Evolutionary conservation across 2,888 invertebrate species (phyloP), one percentile per base, ranked within the genome.

Genomic region (Rotaria socialis): DNA sequence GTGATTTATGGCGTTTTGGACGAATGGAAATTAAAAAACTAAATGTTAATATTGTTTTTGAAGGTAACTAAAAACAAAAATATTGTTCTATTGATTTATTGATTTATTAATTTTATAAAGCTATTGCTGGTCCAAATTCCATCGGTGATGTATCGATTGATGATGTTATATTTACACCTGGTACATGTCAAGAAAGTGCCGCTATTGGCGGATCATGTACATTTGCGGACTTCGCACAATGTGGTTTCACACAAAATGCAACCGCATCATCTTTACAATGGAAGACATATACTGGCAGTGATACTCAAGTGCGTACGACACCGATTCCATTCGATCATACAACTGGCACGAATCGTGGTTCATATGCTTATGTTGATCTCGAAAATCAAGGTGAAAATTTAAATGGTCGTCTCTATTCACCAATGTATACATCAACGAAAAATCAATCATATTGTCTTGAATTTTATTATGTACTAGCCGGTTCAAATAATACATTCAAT

Each of bases 331-430:
- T 55, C n/a, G 87, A 86, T 85, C 87, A 87, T 80, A 87, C 87
- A 24, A 87, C 84, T 35, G 87, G 87, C 74, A 86, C 86, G 58
- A 85, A 35, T 6, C 85, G 74, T 50, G 88, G 88, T 41, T 85
- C 85, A 35, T 88, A 88, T 84, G 75, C 87, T 10, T 88, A 86
- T 84, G 86, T 86, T 67, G 86, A 87, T 80, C 84, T 84, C 10
- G 84, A 47, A 19, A 52, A 60, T 35, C 55, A 75, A 14, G 85
- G 67, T 52, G 56, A 86, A 55, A 80, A 85, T 47, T 75, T 87
- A 35, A 41, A 56, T 43, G 86, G 85, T 24, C 56, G 50, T 50
- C 55, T 86, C 19, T 55, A 47, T 11, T 85, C 85, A 75, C 74
- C 41, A 60, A 56, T 84, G 22, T 86, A 55, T 60, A 27, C 50